A percentile compares a stretch with the other conserved stretches of the same genome.
Conservation (phyloP, 2,113 vertebrate species). For the Perognathus longimembris region DNA sequence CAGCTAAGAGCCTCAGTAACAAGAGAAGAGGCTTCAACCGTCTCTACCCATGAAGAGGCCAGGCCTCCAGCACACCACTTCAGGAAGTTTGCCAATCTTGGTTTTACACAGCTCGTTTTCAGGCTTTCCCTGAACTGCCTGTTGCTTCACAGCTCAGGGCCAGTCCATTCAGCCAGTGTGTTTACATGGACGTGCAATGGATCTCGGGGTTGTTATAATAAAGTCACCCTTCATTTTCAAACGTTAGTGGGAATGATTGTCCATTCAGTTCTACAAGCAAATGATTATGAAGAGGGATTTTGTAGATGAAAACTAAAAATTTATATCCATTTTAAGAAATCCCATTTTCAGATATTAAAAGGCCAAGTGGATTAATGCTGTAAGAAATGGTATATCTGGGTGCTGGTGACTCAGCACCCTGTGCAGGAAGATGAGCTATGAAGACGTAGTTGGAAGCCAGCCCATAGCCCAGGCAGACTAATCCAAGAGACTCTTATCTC, state of each 20-base stretch:
- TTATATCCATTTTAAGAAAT: not conserved
- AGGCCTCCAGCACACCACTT: not conserved
- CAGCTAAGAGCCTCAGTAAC: not conserved
- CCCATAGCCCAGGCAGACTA: no score
- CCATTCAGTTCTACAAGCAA: conserved; percentile 20
- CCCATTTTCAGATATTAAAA: not conserved
- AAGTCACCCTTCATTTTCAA: conserved; percentile 17
- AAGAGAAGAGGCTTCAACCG: not conserved
- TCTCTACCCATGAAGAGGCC: not conserved
- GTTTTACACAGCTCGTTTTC: not conserved
- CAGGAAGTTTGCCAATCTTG: conserved; percentile 1
- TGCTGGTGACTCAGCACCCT: no score
- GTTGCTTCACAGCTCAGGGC: not conserved
- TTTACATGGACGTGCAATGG: not conserved
- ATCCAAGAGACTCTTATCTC: no score
- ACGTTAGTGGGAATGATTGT: not conserved
- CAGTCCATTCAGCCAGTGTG: not conserved
- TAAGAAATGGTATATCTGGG: not conserved
- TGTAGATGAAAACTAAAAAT: conserved; percentile 15
- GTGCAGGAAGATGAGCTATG: no score
- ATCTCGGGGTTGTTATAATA: not conserved
- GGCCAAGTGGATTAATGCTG: conserved; percentile 17
- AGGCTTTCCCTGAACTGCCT: not conserved
- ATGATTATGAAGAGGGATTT: not conserved
- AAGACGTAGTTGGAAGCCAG: no score